A percentile compares a stretch with the other conserved stretches of the same genome.
These are phyloP conservation scores for Anthopleura xanthogrammica DNA, from an alignment of 92 coral and sea anemone species.

Conservation along the genomic window DNA sequence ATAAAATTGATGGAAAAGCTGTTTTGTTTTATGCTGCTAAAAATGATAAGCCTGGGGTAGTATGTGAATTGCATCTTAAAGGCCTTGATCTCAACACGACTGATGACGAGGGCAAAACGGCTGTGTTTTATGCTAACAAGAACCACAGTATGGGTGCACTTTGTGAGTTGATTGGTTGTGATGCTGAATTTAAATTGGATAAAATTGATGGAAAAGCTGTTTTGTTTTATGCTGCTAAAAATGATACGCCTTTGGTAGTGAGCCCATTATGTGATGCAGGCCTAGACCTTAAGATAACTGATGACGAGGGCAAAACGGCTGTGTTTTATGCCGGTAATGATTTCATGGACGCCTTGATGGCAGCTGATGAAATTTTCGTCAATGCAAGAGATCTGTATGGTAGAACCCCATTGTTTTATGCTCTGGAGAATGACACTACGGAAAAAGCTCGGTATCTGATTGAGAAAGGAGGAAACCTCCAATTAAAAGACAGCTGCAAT, in stretches of 20 bases:
- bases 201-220: not conserved
- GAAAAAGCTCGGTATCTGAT: not conserved
- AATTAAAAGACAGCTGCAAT: not conserved
- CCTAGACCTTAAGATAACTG: not conserved
- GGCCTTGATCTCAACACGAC: not conserved
- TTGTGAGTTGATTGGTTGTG: not conserved
- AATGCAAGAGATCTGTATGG: constrained; percentile 1
- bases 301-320: not conserved
- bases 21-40: not conserved
- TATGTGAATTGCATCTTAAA: not conserved
- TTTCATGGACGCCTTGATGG: not conserved
- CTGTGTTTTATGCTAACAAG: not conserved
- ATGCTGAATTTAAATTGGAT: not conserved
- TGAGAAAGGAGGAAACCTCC: not conserved
- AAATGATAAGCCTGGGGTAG: not conserved
- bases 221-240: not conserved
- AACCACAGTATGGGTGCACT: not conserved
- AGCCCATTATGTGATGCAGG: not conserved
- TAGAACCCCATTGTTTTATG: not conserved
- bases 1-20: not conserved
- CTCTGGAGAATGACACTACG: not conserved
- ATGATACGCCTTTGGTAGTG: not conserved
- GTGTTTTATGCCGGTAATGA: not conserved
- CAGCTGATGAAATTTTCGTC: not conserved
- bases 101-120: constrained; percentile 1